A percentile compares a stretch with the other conserved stretches of the same genome.
phyloP scores from a whole-genome alignment of 37 sponge, comb jelly and placozoan species.

The Crambe crambe region DNA sequence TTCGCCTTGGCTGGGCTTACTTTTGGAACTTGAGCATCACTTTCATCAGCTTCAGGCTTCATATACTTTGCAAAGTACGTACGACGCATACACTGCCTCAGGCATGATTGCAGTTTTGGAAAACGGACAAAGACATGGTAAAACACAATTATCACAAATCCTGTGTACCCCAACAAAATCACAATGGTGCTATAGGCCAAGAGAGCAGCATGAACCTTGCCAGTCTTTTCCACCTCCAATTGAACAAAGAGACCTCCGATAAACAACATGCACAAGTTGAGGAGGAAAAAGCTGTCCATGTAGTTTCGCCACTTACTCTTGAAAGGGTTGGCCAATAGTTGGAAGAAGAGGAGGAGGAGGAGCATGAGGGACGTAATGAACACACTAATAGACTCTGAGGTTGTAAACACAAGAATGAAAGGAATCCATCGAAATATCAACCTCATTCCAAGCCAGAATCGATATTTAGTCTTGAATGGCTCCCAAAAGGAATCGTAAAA shows the following conservation, averaged over 20 bases:
- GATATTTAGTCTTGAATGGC: conserved; percentile 18
- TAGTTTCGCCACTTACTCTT: background rate
- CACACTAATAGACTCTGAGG: background rate
- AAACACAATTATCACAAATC: background rate
- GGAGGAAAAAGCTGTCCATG: too few species aligned
- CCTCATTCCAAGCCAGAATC: conserved; percentile 21
- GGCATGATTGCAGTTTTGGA: conserved; percentile 27
- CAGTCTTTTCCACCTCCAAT: background rate
- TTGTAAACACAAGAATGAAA: background rate
- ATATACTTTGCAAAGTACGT: too few species aligned
- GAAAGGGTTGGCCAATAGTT: conserved; percentile 14
- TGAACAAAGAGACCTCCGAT: conserved; percentile 14
- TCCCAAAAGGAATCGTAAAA: conserved; percentile 12
- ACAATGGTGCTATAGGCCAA: background rate
- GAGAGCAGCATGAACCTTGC: background rate
- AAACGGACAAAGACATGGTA: conserved; percentile 5
- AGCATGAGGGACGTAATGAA: background rate
- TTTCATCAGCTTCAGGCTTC: too few species aligned
- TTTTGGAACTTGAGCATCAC: too few species aligned
- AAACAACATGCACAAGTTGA: too few species aligned
- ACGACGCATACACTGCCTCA: too few species aligned
- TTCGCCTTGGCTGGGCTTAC: too few species aligned
- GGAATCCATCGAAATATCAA: background rate
- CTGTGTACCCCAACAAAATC: background rate
- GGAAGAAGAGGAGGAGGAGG: background rate